Conservation (phyloP, 23 tunicate species). For the Phallusia fumigata region DNA sequence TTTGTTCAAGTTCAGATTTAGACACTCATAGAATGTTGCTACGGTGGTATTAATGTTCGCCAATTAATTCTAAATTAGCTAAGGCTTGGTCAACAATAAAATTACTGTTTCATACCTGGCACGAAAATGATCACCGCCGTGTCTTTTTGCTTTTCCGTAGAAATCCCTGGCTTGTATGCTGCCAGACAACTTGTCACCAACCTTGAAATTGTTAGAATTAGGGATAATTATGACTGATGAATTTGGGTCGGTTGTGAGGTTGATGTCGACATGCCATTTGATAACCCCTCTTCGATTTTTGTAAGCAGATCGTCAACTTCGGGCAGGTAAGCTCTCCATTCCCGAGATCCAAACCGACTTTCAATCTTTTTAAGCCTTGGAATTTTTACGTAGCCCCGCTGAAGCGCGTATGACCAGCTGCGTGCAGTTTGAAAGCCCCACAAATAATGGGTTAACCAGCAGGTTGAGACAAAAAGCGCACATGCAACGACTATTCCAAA, state of each 20-base stretch:
- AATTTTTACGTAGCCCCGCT: background rate
- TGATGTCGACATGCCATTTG: background rate
- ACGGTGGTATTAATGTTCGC: too few species aligned
- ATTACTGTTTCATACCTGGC: background rate
- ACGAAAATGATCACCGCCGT: constrained; percentile 6
- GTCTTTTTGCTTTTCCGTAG: background rate
- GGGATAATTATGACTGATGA: background rate
- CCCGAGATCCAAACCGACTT: background rate
- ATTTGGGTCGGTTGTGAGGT: background rate
- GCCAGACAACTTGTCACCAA: background rate
- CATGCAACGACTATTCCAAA: too few species aligned
- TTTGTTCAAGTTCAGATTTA: too few species aligned
- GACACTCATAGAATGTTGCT: too few species aligned
- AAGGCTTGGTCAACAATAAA: too few species aligned
- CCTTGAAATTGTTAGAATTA: background rate
- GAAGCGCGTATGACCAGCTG: background rate
- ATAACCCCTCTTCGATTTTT: background rate
- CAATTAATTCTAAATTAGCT: too few species aligned
- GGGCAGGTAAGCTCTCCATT: background rate
- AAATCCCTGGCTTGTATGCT: background rate
- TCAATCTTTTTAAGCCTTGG: background rate
- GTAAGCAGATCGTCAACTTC: background rate
- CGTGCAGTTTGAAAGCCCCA: too few species aligned
- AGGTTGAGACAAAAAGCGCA: too few species aligned
- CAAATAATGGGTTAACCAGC: too few species aligned